Base-by-base conservation (phyloP, 2,888 invertebrate genomes). In the Anorthoa munda region DNA sequence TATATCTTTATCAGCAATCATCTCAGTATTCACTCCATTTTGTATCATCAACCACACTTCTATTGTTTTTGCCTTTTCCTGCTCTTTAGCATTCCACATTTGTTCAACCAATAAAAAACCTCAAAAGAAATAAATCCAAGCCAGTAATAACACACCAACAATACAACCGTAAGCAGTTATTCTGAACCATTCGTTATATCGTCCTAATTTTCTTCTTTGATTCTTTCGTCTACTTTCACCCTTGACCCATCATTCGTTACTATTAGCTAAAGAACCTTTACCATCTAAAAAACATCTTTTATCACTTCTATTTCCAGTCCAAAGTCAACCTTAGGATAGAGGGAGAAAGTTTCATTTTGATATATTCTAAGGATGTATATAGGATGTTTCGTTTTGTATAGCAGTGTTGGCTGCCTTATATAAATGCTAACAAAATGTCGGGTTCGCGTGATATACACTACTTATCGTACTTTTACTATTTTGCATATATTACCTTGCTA, bases 381-480 rank as follows among this genome's bases (percentile, higher is more conserved):
- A 84, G 80, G 88, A 83, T 88, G 85, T 90, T 91, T 84, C 69
- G 64, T 69, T 66, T 45, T 59, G 72, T 69, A 51, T 48, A 76
- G 56, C 78, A 81, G 83, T 88, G 90, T 90, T 92, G 79, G 87
- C 90, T 88, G 87, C 88, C 88, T 92, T 93, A 93, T 94, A 93
- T 94, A 93, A 94, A 95, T 94, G 94, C 89, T 94, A 94, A 95
- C 95, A 94, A 95, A 96, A 96, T 95, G 95, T 93, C 88, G 90
- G 92, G 91, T 93, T 96, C 91, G 95, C 95, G 95, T 96, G 95
- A 92, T 93, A 91, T 90, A 88, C 87, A 85, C 89, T 93, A 95
- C 93, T 95, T 95, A 95, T 90, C 91, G 90, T 93, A 90, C 89
- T 91, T 92, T 92, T 91, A 92, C 92, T 95, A 94, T 94, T 96